These are phyloP conservation scores for Sphaerodactylus townsendi DNA, from an alignment of 2,113 vertebrate species.

Conservation along the genomic window DNA sequence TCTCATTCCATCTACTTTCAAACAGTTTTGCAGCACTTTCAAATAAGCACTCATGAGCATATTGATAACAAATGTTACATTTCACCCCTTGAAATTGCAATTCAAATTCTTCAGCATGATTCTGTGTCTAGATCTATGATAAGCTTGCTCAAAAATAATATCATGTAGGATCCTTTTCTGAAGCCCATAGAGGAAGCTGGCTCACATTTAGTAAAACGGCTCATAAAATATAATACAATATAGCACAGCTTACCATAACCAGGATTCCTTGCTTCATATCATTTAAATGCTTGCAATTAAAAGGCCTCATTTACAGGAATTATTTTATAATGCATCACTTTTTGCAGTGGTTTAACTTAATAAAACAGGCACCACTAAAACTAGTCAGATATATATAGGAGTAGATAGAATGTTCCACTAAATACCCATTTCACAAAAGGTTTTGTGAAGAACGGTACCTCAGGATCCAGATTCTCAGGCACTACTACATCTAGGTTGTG, in stretches of 20 bases:
- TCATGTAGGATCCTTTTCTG: constrained; percentile 3
- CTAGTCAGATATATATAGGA: background rate
- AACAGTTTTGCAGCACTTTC: background rate
- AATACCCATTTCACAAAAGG: background rate
- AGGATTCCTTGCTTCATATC: background rate
- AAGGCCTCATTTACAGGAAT: constrained; percentile 6
- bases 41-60: background rate
- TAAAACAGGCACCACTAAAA: constrained; percentile 9
- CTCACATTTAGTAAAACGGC: constrained; percentile 8
- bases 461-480: no score
- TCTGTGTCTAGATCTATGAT: background rate
- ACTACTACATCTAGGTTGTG: no score
- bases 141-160: background rate
- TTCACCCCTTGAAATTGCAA: background rate
- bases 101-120: background rate
- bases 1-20: background rate
- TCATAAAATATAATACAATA: constrained; percentile 3
- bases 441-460: background rate
- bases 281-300: constrained; percentile 11
- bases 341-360: background rate
- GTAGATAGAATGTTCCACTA: background rate
- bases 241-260: background rate
- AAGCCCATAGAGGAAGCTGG: constrained; percentile 11
- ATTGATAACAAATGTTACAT: background rate
- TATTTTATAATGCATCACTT: background rate